These are phyloP conservation scores for Dasyprocta punctata DNA, from an alignment of 2,113 vertebrate genomes.

Conservation along the genomic window DNA sequence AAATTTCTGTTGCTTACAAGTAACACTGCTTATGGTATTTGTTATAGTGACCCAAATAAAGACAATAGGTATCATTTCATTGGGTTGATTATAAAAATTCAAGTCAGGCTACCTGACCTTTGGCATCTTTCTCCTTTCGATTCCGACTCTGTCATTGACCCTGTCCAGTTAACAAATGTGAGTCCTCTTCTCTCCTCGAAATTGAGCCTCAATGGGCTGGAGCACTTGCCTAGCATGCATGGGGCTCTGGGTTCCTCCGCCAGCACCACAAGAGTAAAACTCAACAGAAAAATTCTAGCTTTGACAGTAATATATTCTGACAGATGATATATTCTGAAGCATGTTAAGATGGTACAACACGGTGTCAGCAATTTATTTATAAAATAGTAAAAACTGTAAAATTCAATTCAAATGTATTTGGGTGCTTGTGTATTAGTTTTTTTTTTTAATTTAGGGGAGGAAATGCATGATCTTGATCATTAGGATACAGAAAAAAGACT, in stretches of 20 bases:
- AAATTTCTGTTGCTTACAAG: background rate
- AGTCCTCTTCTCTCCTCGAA: background rate
- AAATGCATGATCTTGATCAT: background rate
- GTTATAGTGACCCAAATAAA: background rate
- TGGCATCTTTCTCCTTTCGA: background rate
- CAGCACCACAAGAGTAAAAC: background rate
- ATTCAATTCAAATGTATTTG: background rate
- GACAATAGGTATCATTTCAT: background rate
- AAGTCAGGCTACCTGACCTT: background rate
- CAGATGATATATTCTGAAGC: background rate
- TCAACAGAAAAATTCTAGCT: background rate
- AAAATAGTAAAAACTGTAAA: background rate
- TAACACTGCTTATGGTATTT: too few relatives aligned
- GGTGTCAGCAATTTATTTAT: background rate
- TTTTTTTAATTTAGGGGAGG: background rate
- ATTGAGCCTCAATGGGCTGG: background rate
- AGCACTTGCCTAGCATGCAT: background rate
- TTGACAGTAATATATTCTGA: background rate
- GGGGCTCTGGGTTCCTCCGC: background rate
- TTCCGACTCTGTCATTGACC: background rate
- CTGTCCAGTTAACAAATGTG: background rate
- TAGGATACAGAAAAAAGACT: background rate
- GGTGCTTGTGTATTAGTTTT: background rate
- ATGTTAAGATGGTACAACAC: background rate
- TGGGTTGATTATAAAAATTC: background rate